phyloP scores from a whole-genome alignment of 2,113 vertebrate species.

The Dicaeum eximium region DNA sequence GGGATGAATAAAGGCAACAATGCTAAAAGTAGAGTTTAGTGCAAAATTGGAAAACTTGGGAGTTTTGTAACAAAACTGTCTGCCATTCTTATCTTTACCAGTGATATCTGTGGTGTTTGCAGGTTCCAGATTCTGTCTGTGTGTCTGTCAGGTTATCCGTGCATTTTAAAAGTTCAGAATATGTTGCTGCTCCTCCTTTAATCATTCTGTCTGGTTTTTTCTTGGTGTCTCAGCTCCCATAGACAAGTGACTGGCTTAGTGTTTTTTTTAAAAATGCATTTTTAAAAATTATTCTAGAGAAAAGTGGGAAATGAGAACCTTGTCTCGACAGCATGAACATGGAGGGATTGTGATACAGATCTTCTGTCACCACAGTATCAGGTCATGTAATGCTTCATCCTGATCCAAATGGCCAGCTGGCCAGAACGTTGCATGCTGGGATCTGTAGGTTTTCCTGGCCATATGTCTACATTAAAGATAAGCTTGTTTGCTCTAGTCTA shows the following conservation, averaged over 20 bases:
- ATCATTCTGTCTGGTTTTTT: neutral
- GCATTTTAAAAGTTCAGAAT: neutral
- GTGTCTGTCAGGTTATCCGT: neutral
- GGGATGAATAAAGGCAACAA: neutral
- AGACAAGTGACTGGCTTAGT: neutral
- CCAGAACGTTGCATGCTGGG: constrained; percentile 1
- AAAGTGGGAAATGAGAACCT: neutral
- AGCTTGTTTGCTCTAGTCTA: constrained; percentile 49
- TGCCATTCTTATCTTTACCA: constrained; percentile 18
- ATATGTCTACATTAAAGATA: constrained; percentile 61
- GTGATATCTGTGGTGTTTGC: neutral
- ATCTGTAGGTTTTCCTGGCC: constrained; percentile 61
- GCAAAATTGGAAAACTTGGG: neutral
- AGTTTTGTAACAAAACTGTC: constrained; percentile 8
- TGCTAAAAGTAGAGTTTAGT: neutral
- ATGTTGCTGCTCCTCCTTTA: neutral
- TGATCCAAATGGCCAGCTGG: constrained; percentile 53
- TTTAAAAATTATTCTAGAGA: neutral
- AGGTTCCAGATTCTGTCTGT: neutral
- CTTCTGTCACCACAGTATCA: neutral
- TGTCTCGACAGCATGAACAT: neutral
- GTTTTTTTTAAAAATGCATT: neutral
- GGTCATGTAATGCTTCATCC: constrained; percentile 1
- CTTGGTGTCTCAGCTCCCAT: neutral
- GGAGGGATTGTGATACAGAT: neutral